Conservation (phyloP, 53 echinoderm and acorn worm species). For the Echinarachnius parma region DNA sequence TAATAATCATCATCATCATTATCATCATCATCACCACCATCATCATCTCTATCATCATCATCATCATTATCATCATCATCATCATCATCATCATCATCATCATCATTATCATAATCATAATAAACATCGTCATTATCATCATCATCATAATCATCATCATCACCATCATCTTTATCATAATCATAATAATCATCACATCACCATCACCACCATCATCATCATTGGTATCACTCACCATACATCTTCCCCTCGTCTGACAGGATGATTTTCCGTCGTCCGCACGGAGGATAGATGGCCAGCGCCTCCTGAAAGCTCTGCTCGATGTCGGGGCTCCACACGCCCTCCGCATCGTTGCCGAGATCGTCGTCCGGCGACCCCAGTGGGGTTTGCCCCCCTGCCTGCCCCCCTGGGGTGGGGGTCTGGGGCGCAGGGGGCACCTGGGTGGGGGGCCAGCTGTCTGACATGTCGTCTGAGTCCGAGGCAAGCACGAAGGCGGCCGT, state of each 20-base stretch:
- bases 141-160: too few relatives aligned
- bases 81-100: too few relatives aligned
- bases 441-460: slow-evolving; percentile 74
- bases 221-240: slow-evolving; percentile 96
- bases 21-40: too few relatives aligned
- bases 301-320: slow-evolving; percentile 99
- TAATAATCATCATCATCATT: too few relatives aligned
- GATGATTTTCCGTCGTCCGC: slow-evolving; percentile 97
- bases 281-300: slow-evolving; percentile 95
- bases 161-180: too few relatives aligned
- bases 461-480: slow-evolving; percentile 52
- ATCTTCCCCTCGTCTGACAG: slow-evolving; percentile 98
- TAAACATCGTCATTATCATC: too few relatives aligned
- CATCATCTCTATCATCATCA: too few relatives aligned
- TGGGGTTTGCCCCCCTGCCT: slow-evolving; percentile 48
- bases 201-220: too few relatives aligned
- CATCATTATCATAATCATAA: too few relatives aligned
- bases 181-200: too few relatives aligned
- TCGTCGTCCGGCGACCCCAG: slow-evolving; percentile 65
- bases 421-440: slow-evolving; percentile 69
- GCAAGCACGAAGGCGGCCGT: neutral
- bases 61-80: too few relatives aligned
- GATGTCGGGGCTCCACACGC: slow-evolving; percentile 99
- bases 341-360: slow-evolving; percentile 89
- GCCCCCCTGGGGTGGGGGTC: slow-evolving; percentile 57